A percentile compares a stretch with the other conserved stretches of the same genome.
phyloP scores from a whole-genome alignment of 2,888 invertebrate species.

The Minunthozetes semirufus region DNA sequence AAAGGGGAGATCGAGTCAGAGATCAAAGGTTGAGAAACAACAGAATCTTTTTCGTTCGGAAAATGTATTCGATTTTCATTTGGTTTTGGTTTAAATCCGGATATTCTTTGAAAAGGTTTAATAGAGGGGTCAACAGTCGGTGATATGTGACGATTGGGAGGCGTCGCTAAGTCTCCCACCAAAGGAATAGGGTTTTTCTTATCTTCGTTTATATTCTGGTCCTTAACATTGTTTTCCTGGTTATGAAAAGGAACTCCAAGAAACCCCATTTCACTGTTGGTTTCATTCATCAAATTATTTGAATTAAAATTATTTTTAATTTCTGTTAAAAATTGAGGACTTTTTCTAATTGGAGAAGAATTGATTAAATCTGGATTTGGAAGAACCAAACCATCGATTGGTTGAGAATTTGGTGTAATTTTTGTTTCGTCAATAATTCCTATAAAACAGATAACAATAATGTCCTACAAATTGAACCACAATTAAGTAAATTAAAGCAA shows the following conservation, averaged over 20 bases:
- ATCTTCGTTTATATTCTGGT: background rate
- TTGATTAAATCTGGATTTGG: background rate
- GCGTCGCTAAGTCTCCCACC: background rate
- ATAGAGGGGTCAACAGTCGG: background rate
- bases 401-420: background rate
- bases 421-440: slow-evolving; percentile 2
- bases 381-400: background rate
- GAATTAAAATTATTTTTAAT: background rate
- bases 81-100: background rate
- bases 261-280: background rate
- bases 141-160: background rate
- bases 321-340: slow-evolving; percentile 28
- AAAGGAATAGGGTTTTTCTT: background rate
- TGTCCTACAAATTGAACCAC: too few relatives aligned
- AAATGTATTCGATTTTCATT: slow-evolving; percentile 13
- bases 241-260: background rate
- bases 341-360: slow-evolving; percentile 16
- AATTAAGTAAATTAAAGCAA: too few relatives aligned
- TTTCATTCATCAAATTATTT: background rate
- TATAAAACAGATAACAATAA: background rate
- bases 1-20: background rate
- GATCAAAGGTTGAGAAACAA: background rate
- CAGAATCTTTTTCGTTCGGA: background rate
- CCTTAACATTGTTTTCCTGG: background rate
- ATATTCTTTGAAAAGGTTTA: slow-evolving; percentile 2